Evolutionary conservation across 2,113 vertebrate species (phyloP).

Genomic region (Megatriorchis doriae): DNA sequence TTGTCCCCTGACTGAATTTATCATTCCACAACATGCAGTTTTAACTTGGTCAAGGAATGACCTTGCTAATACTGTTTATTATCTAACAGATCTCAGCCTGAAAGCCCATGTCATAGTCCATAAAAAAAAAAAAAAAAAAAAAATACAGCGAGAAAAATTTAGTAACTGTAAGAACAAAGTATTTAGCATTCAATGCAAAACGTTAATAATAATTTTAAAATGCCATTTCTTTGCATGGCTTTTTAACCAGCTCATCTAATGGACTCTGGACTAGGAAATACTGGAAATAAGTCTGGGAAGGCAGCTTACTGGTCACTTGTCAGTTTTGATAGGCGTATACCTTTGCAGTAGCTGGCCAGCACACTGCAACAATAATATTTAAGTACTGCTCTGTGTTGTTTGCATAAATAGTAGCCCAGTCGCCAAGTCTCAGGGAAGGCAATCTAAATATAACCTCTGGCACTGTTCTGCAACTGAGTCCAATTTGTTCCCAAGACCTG

Average conservation of each 20-base stretch:
- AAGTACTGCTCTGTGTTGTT: not conserved
- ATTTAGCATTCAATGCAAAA: conserved; percentile 45
- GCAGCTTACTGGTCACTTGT: not conserved
- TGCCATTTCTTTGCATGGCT: conserved; percentile 27
- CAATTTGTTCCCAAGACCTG: not conserved
- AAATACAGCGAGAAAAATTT: conserved; percentile 29
- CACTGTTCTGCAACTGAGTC: not conserved
- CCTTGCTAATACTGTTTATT: conserved; percentile 58
- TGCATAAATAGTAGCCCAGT: not conserved
- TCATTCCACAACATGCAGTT: not conserved
- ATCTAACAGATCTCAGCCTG: conserved; percentile 47
- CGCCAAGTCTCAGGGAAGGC: not conserved
- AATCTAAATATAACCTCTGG: not conserved
- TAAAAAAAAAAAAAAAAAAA: not conserved
- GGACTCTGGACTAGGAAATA: conserved; percentile 8
- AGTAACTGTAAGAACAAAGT: conserved; percentile 44
- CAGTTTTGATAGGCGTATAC: not conserved
- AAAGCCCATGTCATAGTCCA: conserved; percentile 26
- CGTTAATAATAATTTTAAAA: conserved; percentile 41
- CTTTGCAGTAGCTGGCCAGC: not conserved
- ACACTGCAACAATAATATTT: not conserved
- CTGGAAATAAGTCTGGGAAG: not conserved
- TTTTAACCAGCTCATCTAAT: conserved; percentile 52
- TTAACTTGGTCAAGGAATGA: conserved; percentile 39
- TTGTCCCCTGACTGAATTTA: not conserved